phyloP scores from a whole-genome alignment of 2,113 vertebrate species.

The Myotis lucifugus region DNA sequence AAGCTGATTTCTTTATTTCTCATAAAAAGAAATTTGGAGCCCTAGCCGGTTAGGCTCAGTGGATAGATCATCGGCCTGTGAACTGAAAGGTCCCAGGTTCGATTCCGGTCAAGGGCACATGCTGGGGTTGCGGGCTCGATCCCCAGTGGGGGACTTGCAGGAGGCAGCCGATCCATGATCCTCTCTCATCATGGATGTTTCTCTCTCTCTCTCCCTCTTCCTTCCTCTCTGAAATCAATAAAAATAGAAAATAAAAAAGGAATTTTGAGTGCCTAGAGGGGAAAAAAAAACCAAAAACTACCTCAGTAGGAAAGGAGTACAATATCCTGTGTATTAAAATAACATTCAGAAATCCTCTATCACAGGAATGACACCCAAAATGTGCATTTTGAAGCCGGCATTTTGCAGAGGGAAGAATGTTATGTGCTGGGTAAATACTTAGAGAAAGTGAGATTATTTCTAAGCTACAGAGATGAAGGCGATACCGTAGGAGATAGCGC shows the following conservation, averaged over 20 bases:
- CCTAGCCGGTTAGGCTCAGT: too few relatives aligned
- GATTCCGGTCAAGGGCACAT: too few relatives aligned
- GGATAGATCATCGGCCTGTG: too few relatives aligned
- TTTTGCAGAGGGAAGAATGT: background rate
- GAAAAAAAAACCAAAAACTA: background rate
- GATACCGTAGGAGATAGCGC: background rate
- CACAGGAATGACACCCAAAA: background rate
- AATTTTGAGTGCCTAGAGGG: background rate
- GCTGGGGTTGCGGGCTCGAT: too few relatives aligned
- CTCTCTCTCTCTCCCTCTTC: too few relatives aligned
- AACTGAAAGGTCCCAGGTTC: too few relatives aligned
- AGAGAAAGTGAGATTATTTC: background rate
- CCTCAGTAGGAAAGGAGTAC: background rate
- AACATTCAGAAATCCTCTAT: background rate
- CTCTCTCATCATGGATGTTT: too few relatives aligned
- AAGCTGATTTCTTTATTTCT: background rate
- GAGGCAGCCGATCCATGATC: too few relatives aligned
- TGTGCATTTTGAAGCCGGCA: background rate
- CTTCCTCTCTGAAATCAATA: too few relatives aligned
- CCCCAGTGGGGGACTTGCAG: too few relatives aligned
- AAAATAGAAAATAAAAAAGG: too few relatives aligned
- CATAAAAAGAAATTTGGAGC: background rate
- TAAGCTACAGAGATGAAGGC: background rate
- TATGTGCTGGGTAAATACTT: background rate
- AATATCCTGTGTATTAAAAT: background rate